Conservation (phyloP, 2,113 vertebrate genomes). For the Lutjanus erythropterus region DNA sequence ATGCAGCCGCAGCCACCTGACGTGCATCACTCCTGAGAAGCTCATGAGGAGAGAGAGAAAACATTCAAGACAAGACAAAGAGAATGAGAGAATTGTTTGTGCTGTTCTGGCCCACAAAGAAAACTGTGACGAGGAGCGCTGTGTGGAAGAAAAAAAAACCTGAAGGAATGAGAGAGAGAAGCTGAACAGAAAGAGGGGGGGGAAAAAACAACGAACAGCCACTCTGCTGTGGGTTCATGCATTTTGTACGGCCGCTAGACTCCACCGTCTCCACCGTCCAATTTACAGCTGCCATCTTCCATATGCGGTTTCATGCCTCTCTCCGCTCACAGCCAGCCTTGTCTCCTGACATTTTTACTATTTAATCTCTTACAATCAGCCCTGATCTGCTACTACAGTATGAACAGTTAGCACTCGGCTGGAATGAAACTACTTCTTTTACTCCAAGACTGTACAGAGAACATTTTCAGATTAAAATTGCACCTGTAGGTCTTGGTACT, state of each 20-base stretch:
- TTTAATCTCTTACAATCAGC: constrained; percentile 75
- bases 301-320: constrained; percentile 75
- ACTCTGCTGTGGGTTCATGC: constrained; percentile 71
- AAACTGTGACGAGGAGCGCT: constrained; percentile 7
- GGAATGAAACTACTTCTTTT: constrained; percentile 37
- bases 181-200: background rate
- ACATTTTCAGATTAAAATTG: constrained; percentile 23
- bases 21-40: background rate
- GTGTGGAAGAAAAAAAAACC: constrained; percentile 3
- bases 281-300: constrained; percentile 76
- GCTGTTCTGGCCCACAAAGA: constrained; percentile 2
- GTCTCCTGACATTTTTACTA: constrained; percentile 68
- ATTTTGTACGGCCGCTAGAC: constrained; percentile 74
- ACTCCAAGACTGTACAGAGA: background rate
- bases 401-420: constrained; percentile 23
- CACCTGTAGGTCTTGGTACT: accelerated
- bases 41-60: constrained; percentile 5
- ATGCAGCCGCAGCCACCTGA: constrained; percentile 30
- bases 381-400: constrained; percentile 46
- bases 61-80: constrained; percentile 46
- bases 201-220: constrained; percentile 42
- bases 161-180: constrained; percentile 12
- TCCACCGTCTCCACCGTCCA: constrained; percentile 57
- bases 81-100: constrained; percentile 60
- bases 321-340: constrained; percentile 45